These are phyloP conservation scores for Vicugna pacos DNA, from an alignment of 2,113 vertebrate species.

Conservation along the genomic window DNA sequence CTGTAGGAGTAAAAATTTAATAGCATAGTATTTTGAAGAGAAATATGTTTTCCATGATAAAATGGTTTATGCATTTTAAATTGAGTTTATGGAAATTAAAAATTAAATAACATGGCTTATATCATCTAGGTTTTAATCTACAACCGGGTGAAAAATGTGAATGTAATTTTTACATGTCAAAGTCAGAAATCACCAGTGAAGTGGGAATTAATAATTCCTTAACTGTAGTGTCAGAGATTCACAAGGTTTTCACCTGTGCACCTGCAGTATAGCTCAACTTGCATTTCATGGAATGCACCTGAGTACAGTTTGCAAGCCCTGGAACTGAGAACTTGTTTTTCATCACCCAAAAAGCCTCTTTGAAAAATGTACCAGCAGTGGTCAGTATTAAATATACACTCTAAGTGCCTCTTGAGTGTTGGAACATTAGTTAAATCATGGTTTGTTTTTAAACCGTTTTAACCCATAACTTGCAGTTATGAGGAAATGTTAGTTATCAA, in stretches of 20 bases:
- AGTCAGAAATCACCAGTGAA: slow-evolving; percentile 64
- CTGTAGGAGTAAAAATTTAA: slow-evolving; percentile 63
- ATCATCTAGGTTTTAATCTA: slow-evolving; percentile 76
- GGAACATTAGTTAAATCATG: slow-evolving; percentile 62
- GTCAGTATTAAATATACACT: slow-evolving; percentile 48
- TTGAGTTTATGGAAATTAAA: slow-evolving; percentile 82
- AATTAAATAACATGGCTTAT: slow-evolving; percentile 72
- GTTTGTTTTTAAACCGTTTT: slow-evolving; percentile 62
- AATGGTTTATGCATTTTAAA: slow-evolving; percentile 73
- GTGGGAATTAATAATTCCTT: slow-evolving; percentile 77
- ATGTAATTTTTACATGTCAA: slow-evolving; percentile 76
- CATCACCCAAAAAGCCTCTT: slow-evolving; percentile 62
- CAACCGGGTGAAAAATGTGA: background rate
- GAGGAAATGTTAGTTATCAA: slow-evolving; percentile 6
- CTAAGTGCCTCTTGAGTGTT: slow-evolving; percentile 16
- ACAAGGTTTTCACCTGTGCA: slow-evolving; percentile 80
- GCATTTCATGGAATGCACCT: slow-evolving; percentile 81
- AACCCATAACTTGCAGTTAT: slow-evolving; percentile 4
- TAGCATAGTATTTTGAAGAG: slow-evolving; percentile 29
- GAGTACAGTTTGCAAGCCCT: slow-evolving; percentile 67
- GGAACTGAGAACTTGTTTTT: slow-evolving; percentile 71
- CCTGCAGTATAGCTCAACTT: slow-evolving; percentile 78
- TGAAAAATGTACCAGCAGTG: slow-evolving; percentile 19
- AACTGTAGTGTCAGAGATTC: slow-evolving; percentile 72
- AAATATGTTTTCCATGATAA: slow-evolving; percentile 75